Percentiles rank a stretch among this genome's conserved stretches.
phyloP scores from a whole-genome alignment of 2,888 invertebrate species.

The Thysanoteuthis rhombus region DNA sequence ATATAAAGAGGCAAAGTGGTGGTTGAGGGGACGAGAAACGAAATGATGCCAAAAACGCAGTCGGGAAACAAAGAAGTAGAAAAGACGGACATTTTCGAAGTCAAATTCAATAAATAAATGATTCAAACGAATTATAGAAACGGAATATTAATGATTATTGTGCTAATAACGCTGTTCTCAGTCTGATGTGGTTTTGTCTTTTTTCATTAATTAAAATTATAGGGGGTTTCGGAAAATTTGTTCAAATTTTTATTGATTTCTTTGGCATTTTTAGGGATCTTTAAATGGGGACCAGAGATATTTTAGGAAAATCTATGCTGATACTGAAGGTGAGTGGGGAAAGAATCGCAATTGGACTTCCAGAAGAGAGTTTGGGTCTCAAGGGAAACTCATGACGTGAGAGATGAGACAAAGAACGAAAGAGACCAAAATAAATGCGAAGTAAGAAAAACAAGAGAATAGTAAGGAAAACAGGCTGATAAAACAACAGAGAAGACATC shows the following conservation, averaged over 20 bases:
- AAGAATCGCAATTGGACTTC: not conserved
- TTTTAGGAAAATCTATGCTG: not conserved
- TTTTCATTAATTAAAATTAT: slow-evolving; percentile 12
- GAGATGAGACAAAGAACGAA: not conserved
- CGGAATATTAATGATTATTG: not conserved
- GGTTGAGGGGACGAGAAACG: not conserved
- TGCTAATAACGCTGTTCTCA: not conserved
- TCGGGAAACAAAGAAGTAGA: not conserved
- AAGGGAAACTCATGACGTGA: not conserved
- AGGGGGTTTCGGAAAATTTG: not conserved
- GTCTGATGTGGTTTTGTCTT: not conserved
- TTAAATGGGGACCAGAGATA: not conserved
- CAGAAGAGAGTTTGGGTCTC: not conserved
- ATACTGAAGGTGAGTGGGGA: not conserved
- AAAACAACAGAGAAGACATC: too few species aligned
- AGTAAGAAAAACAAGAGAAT: not conserved
- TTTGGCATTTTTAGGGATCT: not conserved
- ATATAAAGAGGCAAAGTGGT: fast-evolving
- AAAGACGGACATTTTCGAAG: not conserved
- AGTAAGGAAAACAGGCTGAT: not conserved
- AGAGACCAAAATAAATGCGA: not conserved
- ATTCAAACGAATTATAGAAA: not conserved
- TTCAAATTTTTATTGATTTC: not conserved
- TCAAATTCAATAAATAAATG: not conserved
- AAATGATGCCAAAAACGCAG: not conserved